Percentiles rank a stretch among this genome's conserved stretches.
Evolutionary conservation across 92 coral and sea anemone species (phyloP).

Genomic region (Diadumene lineata): DNA sequence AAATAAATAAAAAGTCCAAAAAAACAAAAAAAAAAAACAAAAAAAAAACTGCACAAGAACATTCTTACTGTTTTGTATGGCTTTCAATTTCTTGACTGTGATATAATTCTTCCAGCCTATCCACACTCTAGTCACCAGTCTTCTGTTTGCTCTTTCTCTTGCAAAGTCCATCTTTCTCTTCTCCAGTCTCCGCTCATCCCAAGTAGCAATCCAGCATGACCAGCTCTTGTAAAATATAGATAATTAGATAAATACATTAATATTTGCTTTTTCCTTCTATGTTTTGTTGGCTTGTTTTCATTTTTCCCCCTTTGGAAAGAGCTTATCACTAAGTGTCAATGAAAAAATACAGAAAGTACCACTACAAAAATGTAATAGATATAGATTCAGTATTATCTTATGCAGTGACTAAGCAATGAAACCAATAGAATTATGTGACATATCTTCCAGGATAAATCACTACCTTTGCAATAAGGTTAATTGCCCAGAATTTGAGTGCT

Average conservation of each 20-base stretch:
- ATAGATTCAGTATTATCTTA: too few relatives aligned
- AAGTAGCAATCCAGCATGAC: conserved; percentile 47
- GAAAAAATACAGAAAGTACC: too few relatives aligned
- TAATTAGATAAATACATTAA: neutral
- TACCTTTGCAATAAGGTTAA: conserved; percentile 68
- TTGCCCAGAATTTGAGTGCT: conserved; percentile 87
- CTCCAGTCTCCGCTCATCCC: conserved; percentile 29
- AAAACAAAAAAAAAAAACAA: too few relatives aligned
- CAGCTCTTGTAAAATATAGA: conserved; percentile 34
- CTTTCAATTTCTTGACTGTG: conserved; percentile 50
- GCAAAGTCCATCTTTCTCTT: conserved; percentile 57
- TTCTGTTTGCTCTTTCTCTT: conserved; percentile 48
- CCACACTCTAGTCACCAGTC: conserved; percentile 62
- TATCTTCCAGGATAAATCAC: neutral
- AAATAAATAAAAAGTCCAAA: too few relatives aligned
- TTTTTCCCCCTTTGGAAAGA: too few relatives aligned
- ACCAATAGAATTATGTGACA: too few relatives aligned
- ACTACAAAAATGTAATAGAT: too few relatives aligned
- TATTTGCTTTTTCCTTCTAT: neutral
- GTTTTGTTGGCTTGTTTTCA: neutral
- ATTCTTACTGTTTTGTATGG: conserved; percentile 47
- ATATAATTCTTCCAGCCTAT: conserved; percentile 64
- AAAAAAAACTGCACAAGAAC: neutral
- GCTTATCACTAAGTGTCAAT: too few relatives aligned
- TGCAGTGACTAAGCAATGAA: too few relatives aligned